These are phyloP conservation scores for Nezara viridula DNA, from an alignment of 2,888 invertebrate species.

Conservation along the genomic window DNA sequence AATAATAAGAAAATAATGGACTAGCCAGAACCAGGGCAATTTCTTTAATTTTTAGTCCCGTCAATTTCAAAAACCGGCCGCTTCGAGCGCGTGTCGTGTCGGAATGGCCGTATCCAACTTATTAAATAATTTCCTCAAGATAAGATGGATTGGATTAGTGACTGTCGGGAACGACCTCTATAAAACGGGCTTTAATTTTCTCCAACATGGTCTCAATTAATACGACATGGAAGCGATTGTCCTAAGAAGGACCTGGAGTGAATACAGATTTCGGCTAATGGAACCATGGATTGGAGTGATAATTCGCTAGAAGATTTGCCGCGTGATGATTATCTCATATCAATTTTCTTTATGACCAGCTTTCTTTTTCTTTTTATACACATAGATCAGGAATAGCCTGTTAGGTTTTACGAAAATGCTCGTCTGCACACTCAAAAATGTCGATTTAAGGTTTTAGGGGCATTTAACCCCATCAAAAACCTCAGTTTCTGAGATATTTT, in stretches of 20 bases:
- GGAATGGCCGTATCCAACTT: not conserved
- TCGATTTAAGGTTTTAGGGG: too few relatives aligned
- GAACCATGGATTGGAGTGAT: not conserved
- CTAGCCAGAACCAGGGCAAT: not conserved
- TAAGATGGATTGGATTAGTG: not conserved
- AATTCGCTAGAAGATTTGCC: not conserved
- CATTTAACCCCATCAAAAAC: too few relatives aligned
- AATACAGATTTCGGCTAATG: not conserved
- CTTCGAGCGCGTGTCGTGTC: not conserved
- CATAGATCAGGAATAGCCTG: too few relatives aligned
- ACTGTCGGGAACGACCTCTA: not conserved
- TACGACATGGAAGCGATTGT: not conserved
- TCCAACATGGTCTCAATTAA: not conserved
- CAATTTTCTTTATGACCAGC: not conserved
- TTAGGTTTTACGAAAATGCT: too few relatives aligned
- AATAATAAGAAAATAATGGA: conserved; percentile 9
- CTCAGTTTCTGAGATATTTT: too few relatives aligned
- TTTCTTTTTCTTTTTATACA: too few relatives aligned
- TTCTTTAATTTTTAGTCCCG: not conserved
- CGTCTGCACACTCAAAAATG: too few relatives aligned
- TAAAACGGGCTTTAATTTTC: not conserved
- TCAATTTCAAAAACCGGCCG: not conserved
- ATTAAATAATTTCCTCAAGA: not conserved
- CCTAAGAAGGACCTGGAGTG: too few relatives aligned
- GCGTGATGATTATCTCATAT: not conserved